Evolutionary conservation across 2,888 invertebrate species (phyloP), one percentile per base, ranked within the genome.

Genomic region (Eucera pruinosa): DNA sequence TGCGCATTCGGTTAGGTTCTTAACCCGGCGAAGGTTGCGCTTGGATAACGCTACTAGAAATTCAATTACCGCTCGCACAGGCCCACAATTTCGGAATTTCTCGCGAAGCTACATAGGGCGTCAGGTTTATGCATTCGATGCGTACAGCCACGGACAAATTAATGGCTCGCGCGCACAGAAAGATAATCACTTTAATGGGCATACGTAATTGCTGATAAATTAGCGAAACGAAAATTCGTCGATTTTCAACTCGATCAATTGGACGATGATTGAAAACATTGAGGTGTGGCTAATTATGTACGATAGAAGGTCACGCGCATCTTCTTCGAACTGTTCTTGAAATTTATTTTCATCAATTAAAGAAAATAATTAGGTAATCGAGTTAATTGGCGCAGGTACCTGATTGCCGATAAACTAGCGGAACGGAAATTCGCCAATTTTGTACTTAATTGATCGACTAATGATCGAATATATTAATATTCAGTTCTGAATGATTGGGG

Each of bases 11-110:
- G 48, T 15, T 54, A 73, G 80, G 74, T 72, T 82, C 65, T 75
- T 83, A 81, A 79, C 72, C 79, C 39, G 58, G 3, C 52, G 78
- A 76, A 70, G 72, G 76, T 43, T 48, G 20, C 48, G 52, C 52
- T 5, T 20, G 20, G 15, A 1, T 23, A 54, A 36, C 39, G 50
- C 30, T 27, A 27, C 20, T 55, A 18, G 55, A 70, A 71, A 71
- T 65, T 65, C 33, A 43, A 54, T 75, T 61, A 45, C 18, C 18
- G 33, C 11, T n/a, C 39, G 11, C 39, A 2, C 2, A 18, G 52
- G 13, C 27, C 20, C 45, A 25, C 27, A 43, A 60, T 75, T 55
- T 54, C 73, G 39, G 54, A 60, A 54, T 66, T 60, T 67, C 66
- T 66, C 66, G 47, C 66, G 11, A 72, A 23, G 48, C n/a, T n/a